Percentiles rank a stretch among this genome's conserved stretches.
Conservation (phyloP, 2,113 vertebrate genomes). For the Terrapene triunguis region DNA sequence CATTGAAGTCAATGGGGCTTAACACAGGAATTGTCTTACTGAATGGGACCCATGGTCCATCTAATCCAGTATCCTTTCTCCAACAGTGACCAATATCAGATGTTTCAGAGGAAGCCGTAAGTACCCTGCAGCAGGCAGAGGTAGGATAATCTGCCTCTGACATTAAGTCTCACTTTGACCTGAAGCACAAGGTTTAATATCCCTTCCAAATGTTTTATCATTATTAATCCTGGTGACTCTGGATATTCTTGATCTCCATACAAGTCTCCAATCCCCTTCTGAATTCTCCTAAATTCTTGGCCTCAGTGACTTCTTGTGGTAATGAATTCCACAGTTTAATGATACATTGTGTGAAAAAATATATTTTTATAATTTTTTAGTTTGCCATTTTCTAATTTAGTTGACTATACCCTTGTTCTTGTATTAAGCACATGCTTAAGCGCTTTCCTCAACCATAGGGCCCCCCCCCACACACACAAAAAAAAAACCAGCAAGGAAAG, state of each 20-base stretch:
- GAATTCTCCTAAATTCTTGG: background rate
- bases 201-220: background rate
- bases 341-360: background rate
- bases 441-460: background rate
- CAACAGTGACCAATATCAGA: background rate
- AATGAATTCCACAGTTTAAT: background rate
- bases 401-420: background rate
- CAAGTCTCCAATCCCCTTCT: background rate
- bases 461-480: rapidly evolving
- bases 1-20: background rate
- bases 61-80: slow-evolving; percentile 1
- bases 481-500: background rate
- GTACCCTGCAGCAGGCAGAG: background rate
- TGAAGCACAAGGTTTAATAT: slow-evolving; percentile 9
- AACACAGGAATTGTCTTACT: background rate
- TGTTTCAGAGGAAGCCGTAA: slow-evolving; percentile 24
- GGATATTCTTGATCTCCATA: background rate
- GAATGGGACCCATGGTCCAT: background rate
- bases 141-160: background rate
- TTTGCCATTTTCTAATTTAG: background rate
- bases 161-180: background rate
- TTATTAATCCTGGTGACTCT: background rate
- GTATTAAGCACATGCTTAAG: background rate
- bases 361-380: background rate
- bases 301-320: background rate